Evolutionary conservation across 2,113 vertebrate genomes (phyloP), one percentile per base, ranked within the genome.

Genomic region (Hippocampus abdominalis): DNA sequence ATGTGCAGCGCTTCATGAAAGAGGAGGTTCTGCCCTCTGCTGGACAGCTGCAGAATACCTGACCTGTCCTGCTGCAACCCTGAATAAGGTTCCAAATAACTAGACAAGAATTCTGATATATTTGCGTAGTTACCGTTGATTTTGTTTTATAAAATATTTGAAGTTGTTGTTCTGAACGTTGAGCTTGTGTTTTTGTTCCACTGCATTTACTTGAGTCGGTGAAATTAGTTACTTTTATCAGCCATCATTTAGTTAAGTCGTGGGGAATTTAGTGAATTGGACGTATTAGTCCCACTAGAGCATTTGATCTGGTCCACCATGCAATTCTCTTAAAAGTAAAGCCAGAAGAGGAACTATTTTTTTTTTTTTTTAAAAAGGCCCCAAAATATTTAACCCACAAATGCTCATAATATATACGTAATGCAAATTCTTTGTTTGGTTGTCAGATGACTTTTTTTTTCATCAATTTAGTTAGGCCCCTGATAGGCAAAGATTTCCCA

Each of bases 1-100:
- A 98, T 69, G 80, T 96, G 77, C 89, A 93, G 67, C 40, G 76
- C 32, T 98, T 95, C 82, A 86, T 98, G 90, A 90, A 72, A 72
- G 89, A 94, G 62, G 93, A 95, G n/a, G 84, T 98, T 54, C 83
- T 95, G 79, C 88, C 92, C 68, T 92, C 89, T 53, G 91, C 90
- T 83, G 82, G 89, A 54, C 81, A 89, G 66, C 36, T 91, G 71
- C 78, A 92, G 64, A 94, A 79, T 64, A 81, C 36, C 73, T 82
- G 56, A 85, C 16, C 54, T 8, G 8, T 51, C 66, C 7, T 11
- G 10, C 65, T 44, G 48, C 15, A 25, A 21, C 69, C 0, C 42
- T 51, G 48, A 69, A 70, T 62, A 15, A 59, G n/a, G 15, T 69
- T 71, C 20, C 67, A 46, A 12, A 65, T 46, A 39, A 49, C 18